Conservation (phyloP, 2,888 invertebrate species). For the Tigriopus californicus region DNA sequence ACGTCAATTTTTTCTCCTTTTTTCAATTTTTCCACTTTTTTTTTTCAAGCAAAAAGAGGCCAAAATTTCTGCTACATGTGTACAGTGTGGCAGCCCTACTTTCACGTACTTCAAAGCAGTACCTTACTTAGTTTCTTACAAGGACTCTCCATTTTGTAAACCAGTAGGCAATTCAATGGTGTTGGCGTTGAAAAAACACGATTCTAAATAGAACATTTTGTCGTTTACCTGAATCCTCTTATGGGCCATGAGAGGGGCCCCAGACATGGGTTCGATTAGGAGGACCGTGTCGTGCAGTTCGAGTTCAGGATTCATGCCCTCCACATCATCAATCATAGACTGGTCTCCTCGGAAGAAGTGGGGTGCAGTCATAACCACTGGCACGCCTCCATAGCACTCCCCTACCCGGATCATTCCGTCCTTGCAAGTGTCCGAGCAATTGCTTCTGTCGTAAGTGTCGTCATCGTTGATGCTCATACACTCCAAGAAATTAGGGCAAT, state of each 20-base stretch:
- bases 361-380: slow-evolving; percentile 53
- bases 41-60: too few species aligned
- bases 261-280: slow-evolving; percentile 47
- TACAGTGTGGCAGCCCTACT: too few species aligned
- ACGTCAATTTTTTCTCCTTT: too few species aligned
- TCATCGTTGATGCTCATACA: slow-evolving; percentile 15
- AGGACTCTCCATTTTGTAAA: too few species aligned
- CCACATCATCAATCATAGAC: slow-evolving; percentile 26
- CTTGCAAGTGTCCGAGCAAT: slow-evolving; percentile 18
- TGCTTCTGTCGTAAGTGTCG: slow-evolving; percentile 19
- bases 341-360: slow-evolving; percentile 33
- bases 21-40: too few species aligned
- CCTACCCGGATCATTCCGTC: slow-evolving; percentile 17
- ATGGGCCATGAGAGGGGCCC: background rate
- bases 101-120: too few species aligned
- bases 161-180: too few species aligned
- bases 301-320: slow-evolving; percentile 44
- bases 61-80: too few species aligned
- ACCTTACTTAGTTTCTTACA: too few species aligned
- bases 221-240: slow-evolving; percentile 7
- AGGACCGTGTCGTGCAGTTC: slow-evolving; percentile 52
- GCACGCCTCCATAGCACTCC: slow-evolving; percentile 34
- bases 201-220: too few species aligned
- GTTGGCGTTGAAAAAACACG: too few species aligned
- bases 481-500: slow-evolving; percentile 18